These are phyloP conservation scores for Petrolisthes cinctipes DNA, from an alignment of 2,888 invertebrate genomes.

Conservation along the genomic window DNA sequence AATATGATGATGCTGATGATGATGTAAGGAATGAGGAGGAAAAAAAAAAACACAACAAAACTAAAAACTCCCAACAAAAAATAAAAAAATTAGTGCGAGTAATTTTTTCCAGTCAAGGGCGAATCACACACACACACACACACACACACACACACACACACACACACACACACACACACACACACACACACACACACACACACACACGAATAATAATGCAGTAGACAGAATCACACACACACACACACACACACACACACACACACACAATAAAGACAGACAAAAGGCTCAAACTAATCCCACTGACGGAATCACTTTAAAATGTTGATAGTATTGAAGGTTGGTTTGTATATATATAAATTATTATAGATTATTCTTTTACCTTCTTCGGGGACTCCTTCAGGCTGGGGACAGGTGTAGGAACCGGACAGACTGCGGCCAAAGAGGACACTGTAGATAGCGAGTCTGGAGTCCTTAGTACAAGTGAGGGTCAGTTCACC, in stretches of 20 bases:
- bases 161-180: slow-evolving; percentile 8
- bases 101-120: too few species aligned
- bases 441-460: slow-evolving; percentile 92
- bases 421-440: slow-evolving; percentile 90
- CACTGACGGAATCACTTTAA: not conserved
- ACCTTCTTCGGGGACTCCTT: slow-evolving; percentile 90
- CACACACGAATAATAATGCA: not conserved
- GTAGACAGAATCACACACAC: not conserved
- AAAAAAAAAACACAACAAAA: too few species aligned
- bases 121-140: slow-evolving; percentile 16
- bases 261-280: not conserved
- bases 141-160: not conserved
- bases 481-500: slow-evolving; percentile 89
- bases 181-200: not conserved
- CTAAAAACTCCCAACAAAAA: too few species aligned
- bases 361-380: slow-evolving; percentile 68
- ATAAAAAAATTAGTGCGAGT: too few species aligned
- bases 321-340: too few species aligned
- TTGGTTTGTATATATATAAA: too few species aligned
- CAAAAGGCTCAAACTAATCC: not conserved
- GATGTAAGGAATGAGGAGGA: too few species aligned
- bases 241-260: not conserved
- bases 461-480: slow-evolving; percentile 87
- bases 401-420: slow-evolving; percentile 86
- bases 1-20: too few species aligned